Conservation (phyloP, 64 coral and sea anemone species). For the Acropora tenuis region DNA sequence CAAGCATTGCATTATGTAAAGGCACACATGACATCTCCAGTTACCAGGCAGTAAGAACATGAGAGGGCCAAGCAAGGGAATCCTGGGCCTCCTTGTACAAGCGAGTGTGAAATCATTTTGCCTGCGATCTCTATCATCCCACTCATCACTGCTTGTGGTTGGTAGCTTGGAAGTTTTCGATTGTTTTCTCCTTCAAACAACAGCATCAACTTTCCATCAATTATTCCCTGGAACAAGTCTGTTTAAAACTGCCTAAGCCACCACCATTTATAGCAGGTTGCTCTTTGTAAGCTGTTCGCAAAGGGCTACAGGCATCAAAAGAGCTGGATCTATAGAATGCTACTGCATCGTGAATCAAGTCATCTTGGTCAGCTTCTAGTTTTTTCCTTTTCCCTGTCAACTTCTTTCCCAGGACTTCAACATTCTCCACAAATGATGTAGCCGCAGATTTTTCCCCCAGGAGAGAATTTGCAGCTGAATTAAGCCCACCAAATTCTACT, state of each 20-base stretch:
- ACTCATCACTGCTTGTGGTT: constrained; percentile 49
- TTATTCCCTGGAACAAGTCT: constrained; percentile 21
- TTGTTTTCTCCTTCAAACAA: constrained; percentile 40
- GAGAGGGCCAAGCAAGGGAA: constrained; percentile 41
- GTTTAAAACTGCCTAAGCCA: constrained; percentile 37
- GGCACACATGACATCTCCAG: constrained; percentile 63
- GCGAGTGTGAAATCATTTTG: constrained; percentile 55
- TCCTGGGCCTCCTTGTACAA: constrained; percentile 53
- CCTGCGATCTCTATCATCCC: constrained; percentile 48
- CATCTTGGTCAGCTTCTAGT: constrained; percentile 53
- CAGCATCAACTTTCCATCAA: background rate
- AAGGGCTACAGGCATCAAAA: constrained; percentile 46
- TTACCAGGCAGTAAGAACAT: constrained; percentile 48
- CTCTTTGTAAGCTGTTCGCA: constrained; percentile 13
- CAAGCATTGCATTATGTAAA: constrained; percentile 48
- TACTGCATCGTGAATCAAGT: constrained; percentile 51
- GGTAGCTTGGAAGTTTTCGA: constrained; percentile 28
- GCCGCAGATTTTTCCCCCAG: background rate
- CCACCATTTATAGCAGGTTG: constrained; percentile 55
- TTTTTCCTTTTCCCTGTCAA: constrained; percentile 19
- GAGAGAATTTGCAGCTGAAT: background rate
- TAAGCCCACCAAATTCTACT: background rate
- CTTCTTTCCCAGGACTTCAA: background rate
- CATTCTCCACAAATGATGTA: background rate
- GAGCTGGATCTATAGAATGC: constrained; percentile 35